phyloP scores from a whole-genome alignment of 2,888 invertebrate species.

The Yponomeuta cagnagella region DNA sequence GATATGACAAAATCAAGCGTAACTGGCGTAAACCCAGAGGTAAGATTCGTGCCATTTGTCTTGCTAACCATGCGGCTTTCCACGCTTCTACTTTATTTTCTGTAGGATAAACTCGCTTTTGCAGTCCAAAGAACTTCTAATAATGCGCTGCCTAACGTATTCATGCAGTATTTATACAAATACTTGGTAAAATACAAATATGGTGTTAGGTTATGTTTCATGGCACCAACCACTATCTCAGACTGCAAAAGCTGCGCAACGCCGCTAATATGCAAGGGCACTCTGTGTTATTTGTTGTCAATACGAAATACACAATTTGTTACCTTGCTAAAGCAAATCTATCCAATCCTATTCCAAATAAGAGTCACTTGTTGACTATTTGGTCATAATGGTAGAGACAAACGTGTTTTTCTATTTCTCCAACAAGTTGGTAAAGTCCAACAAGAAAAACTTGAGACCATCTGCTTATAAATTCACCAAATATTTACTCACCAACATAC shows the following conservation, averaged over 20 bases:
- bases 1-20: conserved; percentile 95
- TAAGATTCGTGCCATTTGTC: conserved; percentile 30
- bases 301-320: conserved; percentile 71
- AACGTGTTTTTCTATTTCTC: neutral
- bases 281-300: conserved; percentile 63
- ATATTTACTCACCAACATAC: too few relatives aligned
- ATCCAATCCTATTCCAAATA: conserved; percentile 61
- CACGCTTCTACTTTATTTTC: neutral
- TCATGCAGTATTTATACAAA: neutral
- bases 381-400: conserved; percentile 65
- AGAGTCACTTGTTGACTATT: conserved; percentile 32
- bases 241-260: neutral
- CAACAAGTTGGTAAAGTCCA: neutral
- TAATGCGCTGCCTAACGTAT: neutral
- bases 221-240: neutral
- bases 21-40: conserved; percentile 99
- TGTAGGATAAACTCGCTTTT: neutral
- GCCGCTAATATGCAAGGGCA: conserved; percentile 54
- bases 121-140: neutral
- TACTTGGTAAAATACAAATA: neutral
- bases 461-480: too few relatives aligned
- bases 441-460: neutral
- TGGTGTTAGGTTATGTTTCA: conserved; percentile 13
- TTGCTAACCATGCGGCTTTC: conserved; percentile 16
- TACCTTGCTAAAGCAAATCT: conserved; percentile 63